phyloP scores from a whole-genome alignment of 2,113 vertebrate genomes.

The Corythoichthys intestinalis region DNA sequence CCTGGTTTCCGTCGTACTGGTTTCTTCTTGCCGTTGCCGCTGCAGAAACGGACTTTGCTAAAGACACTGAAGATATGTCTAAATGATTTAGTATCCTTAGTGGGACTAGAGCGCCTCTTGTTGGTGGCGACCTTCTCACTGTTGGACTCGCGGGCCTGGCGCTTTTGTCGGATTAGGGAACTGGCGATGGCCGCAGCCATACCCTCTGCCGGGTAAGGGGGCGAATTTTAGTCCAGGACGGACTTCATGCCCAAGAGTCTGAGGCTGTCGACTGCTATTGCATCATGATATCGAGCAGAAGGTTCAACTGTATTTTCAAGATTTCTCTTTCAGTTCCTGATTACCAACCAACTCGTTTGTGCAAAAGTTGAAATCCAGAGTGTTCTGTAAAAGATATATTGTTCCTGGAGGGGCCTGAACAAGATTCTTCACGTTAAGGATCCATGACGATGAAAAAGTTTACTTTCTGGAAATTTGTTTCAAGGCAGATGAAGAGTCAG shows the following conservation, averaged over 20 bases:
- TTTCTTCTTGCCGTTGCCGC: constrained; percentile 86
- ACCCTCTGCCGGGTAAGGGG: constrained; percentile 23
- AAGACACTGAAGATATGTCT: constrained; percentile 87
- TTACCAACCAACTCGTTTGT: neutral
- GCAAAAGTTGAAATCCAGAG: neutral
- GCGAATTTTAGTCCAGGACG: constrained; percentile 2
- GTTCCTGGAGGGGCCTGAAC: too few relatives aligned
- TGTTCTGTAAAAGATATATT: too few relatives aligned
- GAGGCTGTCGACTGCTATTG: neutral
- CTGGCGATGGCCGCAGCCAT: constrained; percentile 98
- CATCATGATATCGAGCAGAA: neutral
- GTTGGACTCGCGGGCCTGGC: constrained; percentile 91
- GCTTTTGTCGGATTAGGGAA: constrained; percentile 94
- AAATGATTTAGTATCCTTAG: constrained; percentile 83
- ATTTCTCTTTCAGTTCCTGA: neutral
- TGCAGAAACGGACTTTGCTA: constrained; percentile 94
- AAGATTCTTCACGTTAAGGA: too few relatives aligned
- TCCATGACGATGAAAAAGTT: neutral
- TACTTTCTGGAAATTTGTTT: too few relatives aligned
- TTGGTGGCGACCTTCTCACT: constrained; percentile 83
- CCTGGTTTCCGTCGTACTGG: constrained; percentile 88
- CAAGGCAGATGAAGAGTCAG: neutral
- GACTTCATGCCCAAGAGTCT: constrained; percentile 7
- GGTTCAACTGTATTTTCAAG: too few relatives aligned
- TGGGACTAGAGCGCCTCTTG: constrained; percentile 89